phyloP scores from a whole-genome alignment of 2,888 invertebrate species.

The Lepidocyrtinus sp. region DNA sequence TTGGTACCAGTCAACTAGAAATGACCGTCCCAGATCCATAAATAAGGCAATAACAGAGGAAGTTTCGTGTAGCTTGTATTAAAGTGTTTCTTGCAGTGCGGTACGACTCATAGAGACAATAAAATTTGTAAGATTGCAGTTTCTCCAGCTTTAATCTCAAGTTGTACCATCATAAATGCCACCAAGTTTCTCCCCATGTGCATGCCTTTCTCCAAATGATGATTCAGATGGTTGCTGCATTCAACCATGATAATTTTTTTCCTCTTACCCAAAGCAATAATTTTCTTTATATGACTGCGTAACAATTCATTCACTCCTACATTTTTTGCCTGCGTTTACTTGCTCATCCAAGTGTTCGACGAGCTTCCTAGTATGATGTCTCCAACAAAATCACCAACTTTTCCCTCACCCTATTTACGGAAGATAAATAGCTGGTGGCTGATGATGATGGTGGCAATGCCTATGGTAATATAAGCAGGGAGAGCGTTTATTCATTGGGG shows the following conservation, averaged over 20 bases:
- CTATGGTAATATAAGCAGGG: conserved; percentile 29
- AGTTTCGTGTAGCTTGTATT: too few species aligned
- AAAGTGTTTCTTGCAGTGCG: too few species aligned
- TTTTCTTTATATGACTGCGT: conserved; percentile 14
- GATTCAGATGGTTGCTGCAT: neutral
- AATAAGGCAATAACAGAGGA: too few species aligned
- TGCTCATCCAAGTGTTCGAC: conserved; percentile 55
- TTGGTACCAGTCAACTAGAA: too few species aligned
- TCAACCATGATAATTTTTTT: neutral
- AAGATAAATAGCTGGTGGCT: conserved; percentile 17
- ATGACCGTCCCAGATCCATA: too few species aligned
- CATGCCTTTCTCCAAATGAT: neutral
- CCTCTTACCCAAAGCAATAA: neutral
- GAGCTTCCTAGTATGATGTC: conserved; percentile 45
- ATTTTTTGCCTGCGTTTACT: conserved; percentile 32
- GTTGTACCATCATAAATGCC: neutral
- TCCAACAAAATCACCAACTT: conserved; percentile 9
- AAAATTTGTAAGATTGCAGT: neutral
- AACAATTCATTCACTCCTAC: conserved; percentile 37
- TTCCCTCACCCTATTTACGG: conserved; percentile 9
- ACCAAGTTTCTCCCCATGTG: neutral
- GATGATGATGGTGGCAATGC: neutral
- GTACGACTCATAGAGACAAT: neutral
- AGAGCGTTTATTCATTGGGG: conserved; percentile 64
- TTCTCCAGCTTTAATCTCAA: neutral